Base-by-base conservation (phyloP, 2,888 invertebrate species). In the Zootermopsis nevadensis region DNA sequence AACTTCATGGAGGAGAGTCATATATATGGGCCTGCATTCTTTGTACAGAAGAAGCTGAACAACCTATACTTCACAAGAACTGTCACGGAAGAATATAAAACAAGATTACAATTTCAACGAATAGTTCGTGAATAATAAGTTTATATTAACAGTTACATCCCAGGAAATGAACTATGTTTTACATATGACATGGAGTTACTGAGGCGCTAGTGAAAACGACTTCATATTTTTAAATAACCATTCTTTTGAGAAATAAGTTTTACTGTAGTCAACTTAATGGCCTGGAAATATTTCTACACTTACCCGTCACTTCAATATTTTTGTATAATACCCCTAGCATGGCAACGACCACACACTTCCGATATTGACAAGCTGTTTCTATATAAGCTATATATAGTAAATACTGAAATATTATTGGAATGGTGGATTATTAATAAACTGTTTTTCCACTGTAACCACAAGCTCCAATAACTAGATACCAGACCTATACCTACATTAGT, bases 201-300 rank as follows among this genome's bases (percentile, higher is more conserved):
- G 48, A 15, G 19, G 48, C 38, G 38, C 48, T 19, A 48, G 48
- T 19, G 10, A 12, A 27, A 27, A 66, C 27, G 69, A 33, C 7
- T n/a, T 60, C 27, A 69, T 69, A 69, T 69, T 69, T 69, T 30
- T 69, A 66, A n/a, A 66, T 27, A 66, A 30, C 66, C n/a, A 66
- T 66, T 66, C 66, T 66, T 27, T n/a, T 66, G 15, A 30, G 27
- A 33, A 30, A 31, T 33, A 69, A 69, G 69, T 69, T 69, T 69
- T 19, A 31, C 33, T 6, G 69, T 22, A 69, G 69, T 33, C 33
- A 69, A 69, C 33, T 69, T 69, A 69, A 69, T 69, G 69, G 31
- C 69, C 33, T 33, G 69, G 69, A 69, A 69, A 33, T 15, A n/a
- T 6, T 66, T 66, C 7, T 27, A n/a, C n/a, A 15, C 12, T 27